Conservation (phyloP, 2,797 vertebrate species). For the Sebastes trivittatus region DNA sequence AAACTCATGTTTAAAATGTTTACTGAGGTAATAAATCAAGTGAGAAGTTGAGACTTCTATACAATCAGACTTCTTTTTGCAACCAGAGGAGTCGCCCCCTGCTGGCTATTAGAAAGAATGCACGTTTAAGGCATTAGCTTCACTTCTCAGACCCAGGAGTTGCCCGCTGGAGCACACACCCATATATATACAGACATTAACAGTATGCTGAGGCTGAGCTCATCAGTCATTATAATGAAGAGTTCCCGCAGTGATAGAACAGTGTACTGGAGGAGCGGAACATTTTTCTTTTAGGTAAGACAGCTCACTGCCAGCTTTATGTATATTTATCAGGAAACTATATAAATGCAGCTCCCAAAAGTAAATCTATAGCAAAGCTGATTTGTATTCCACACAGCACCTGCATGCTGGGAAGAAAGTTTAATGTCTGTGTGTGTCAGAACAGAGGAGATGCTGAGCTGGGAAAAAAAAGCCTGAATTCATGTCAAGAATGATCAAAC, state of each 20-base stretch:
- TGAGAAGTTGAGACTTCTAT: no score
- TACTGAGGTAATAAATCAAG: no score
- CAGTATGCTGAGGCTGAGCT: background rate
- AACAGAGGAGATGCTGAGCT: constrained; percentile 60
- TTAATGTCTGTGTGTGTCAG: constrained; percentile 22
- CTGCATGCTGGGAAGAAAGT: constrained; percentile 26
- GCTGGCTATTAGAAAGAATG: no score
- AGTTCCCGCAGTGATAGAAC: background rate
- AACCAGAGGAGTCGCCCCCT: no score
- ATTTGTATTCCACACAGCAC: constrained; percentile 57
- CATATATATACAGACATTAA: background rate
- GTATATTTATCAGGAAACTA: background rate
- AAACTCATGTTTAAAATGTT: no score
- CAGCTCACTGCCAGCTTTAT: background rate
- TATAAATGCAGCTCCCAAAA: constrained; percentile 9
- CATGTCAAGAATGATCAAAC: constrained; percentile 52
- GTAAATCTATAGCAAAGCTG: constrained; percentile 32
- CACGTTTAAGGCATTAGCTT: no score
- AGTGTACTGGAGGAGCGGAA: background rate
- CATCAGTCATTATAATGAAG: background rate
- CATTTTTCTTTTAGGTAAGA: background rate
- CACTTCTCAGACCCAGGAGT: no score
- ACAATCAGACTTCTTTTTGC: no score
- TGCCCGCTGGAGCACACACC: no score
- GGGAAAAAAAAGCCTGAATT: constrained; percentile 35